A percentile compares a stretch with the other conserved stretches of the same genome.
phyloP scores from a whole-genome alignment of 2,888 invertebrate genomes.

The Nemapogon koenigi region DNA sequence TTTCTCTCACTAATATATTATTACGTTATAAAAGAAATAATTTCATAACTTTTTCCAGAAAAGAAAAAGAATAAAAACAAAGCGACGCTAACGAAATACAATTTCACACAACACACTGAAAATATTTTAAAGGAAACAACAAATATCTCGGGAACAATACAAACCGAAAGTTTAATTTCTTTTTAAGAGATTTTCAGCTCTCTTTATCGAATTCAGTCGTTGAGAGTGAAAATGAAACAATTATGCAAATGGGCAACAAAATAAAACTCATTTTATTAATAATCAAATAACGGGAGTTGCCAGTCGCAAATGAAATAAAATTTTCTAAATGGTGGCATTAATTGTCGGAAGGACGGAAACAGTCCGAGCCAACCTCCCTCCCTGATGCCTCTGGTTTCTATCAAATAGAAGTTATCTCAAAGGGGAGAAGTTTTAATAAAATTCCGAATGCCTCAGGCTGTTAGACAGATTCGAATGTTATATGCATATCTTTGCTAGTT shows the following conservation, averaged over 20 bases:
- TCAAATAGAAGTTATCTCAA: conserved; percentile 59
- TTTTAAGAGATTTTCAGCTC: conserved; percentile 43
- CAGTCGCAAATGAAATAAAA: conserved; percentile 54
- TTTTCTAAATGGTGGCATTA: conserved; percentile 54
- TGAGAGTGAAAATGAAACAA: conserved; percentile 55
- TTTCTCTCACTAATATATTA: too few relatives aligned
- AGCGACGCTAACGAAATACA: conserved; percentile 4
- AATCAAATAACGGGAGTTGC: conserved; percentile 57
- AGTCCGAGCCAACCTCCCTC: conserved; percentile 8
- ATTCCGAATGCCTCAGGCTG: conserved; percentile 49
- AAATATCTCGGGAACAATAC: conserved; percentile 14
- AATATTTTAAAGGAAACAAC: conserved; percentile 7
- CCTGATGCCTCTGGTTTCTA: conserved; percentile 33
- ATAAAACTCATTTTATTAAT: conserved; percentile 61
- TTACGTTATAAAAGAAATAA: neutral
- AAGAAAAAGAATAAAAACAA: too few relatives aligned
- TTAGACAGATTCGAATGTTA: conserved; percentile 41
- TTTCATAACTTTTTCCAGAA: neutral
- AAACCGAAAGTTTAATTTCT: conserved; percentile 45
- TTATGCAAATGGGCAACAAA: conserved; percentile 58
- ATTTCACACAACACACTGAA: neutral
- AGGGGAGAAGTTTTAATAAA: conserved; percentile 62
- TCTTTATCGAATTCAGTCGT: conserved; percentile 41
- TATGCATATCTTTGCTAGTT: conserved; percentile 35
- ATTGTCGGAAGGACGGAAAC: conserved; percentile 29